phyloP scores from a whole-genome alignment of 2,797 vertebrate genomes.

The Xiphophorus birchmanni region DNA sequence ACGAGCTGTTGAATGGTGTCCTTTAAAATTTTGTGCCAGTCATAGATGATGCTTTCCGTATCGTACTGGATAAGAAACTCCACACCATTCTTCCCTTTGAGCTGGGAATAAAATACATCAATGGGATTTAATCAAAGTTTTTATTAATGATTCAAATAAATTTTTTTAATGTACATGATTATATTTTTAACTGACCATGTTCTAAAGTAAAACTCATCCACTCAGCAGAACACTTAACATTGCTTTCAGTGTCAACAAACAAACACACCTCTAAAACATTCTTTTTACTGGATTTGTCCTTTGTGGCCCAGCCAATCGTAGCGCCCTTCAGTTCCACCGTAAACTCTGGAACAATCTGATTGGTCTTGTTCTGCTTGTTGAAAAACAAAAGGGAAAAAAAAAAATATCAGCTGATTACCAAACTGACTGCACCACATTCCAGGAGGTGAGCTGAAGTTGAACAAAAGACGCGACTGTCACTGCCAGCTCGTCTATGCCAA shows the following conservation, averaged over 20 bases:
- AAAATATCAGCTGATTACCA: slow-evolving; percentile 27
- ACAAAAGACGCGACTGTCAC: slow-evolving; percentile 32
- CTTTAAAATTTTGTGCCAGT: slow-evolving; percentile 88
- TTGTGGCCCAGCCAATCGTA: slow-evolving; percentile 84
- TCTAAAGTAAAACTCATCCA: not conserved
- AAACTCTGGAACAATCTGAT: slow-evolving; percentile 88
- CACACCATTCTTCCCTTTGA: slow-evolving; percentile 85
- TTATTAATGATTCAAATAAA: not conserved
- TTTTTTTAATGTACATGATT: not conserved
- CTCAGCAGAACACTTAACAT: not conserved
- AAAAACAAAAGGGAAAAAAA: not conserved
- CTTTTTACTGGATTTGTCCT: slow-evolving; percentile 96
- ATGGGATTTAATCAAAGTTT: not conserved
- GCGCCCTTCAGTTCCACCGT: slow-evolving; percentile 88
- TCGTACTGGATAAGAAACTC: slow-evolving; percentile 95
- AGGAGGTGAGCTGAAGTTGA: slow-evolving; percentile 16
- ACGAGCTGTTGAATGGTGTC: slow-evolving; percentile 89
- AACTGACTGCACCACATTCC: slow-evolving; percentile 57
- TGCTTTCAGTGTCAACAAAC: slow-evolving; percentile 15
- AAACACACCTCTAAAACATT: slow-evolving; percentile 91
- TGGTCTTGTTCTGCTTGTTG: slow-evolving; percentile 83
- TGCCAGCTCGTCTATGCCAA: slow-evolving; percentile 6
- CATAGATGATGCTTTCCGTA: slow-evolving; percentile 89
- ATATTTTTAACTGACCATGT: not conserved
- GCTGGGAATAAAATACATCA: slow-evolving; percentile 67